These are phyloP conservation scores for Elgaria multicarinata DNA, from an alignment of 2,113 vertebrate species.

Conservation along the genomic window DNA sequence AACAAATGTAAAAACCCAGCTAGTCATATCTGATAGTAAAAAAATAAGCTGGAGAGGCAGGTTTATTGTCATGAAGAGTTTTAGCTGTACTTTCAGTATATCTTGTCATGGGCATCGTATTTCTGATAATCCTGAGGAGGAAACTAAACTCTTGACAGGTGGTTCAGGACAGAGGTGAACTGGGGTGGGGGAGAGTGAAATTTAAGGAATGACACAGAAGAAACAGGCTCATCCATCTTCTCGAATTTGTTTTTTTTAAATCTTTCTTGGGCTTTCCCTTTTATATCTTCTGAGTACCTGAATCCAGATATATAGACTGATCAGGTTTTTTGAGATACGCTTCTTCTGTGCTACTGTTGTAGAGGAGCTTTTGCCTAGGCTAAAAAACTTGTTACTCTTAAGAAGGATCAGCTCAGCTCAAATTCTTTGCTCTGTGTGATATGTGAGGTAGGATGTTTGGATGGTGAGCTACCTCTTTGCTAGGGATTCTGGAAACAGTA, in stretches of 20 bases:
- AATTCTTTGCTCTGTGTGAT: neutral
- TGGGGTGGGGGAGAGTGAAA: constrained; percentile 21
- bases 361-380: neutral
- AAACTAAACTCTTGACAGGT: constrained; percentile 59
- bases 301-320: constrained; percentile 8
- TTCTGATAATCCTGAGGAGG: constrained; percentile 63
- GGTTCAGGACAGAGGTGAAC: constrained; percentile 48
- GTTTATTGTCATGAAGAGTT: constrained; percentile 47
- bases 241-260: neutral
- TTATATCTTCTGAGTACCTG: constrained; percentile 19
- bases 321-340: neutral
- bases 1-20: constrained; percentile 35
- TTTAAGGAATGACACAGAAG: constrained; percentile 55
- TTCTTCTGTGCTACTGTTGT: constrained; percentile 14
- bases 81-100: constrained; percentile 58
- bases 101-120: constrained; percentile 57
- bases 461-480: neutral
- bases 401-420: neutral
- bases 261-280: neutral
- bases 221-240: constrained; percentile 41
- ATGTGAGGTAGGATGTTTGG: neutral
- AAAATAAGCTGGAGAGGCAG: constrained; percentile 41
- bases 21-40: constrained; percentile 63
- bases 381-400: neutral
- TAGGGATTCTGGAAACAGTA: accelerated